Base-by-base conservation (phyloP, 2,113 vertebrate genomes). In the Motacilla alba region DNA sequence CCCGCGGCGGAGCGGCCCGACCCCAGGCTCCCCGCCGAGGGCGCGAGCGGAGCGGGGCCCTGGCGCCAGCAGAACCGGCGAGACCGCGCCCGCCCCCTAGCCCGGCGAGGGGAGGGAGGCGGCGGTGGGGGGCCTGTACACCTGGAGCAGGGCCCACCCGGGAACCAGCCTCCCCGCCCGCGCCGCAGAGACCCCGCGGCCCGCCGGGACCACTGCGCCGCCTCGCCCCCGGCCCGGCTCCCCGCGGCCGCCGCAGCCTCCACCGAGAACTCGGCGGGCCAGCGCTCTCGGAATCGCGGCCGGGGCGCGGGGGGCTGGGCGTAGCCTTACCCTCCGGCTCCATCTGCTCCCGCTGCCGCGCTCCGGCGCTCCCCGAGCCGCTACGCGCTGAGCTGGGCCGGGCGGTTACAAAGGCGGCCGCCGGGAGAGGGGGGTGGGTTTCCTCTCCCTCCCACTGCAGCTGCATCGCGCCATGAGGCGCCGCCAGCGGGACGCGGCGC, bases 361-460 rank as follows among this genome's bases (percentile, higher is more conserved):
- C 66, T 73, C 76, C 43, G 44, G 44, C 47, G 39, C 81, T 80
- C 26, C 60, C 47, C 30, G 83, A 60, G 46, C 85, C 50, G 62
- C 93, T 41, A 68, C 70, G 73, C 73, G 46, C 63, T 24, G 82
- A 43, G 77, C 58, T 56, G 47, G 79, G 74, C 92, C 41, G 68
- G 30, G 72, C 59, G 47, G 43, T 75, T 55, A 93, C 80, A 70
- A 88, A 90, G 91, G 80, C 80, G 67, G 93, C 83, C 50, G 83
- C 81, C 31, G 69, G 11, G 70, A 55, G 84, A 78, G 81, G 80
- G 84, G 84, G 88, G 94, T 78, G 94, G 91, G 94, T 50, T 93
- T 91, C 94, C 91, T 86, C 89, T 86, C 91, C 94, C 84, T 91
- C 94, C 94, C 81, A 47, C 80, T 93, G 81, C 89, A 89, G 91